phyloP scores from a whole-genome alignment of 2,888 invertebrate species.

The Oxyteleia sp. region DNA sequence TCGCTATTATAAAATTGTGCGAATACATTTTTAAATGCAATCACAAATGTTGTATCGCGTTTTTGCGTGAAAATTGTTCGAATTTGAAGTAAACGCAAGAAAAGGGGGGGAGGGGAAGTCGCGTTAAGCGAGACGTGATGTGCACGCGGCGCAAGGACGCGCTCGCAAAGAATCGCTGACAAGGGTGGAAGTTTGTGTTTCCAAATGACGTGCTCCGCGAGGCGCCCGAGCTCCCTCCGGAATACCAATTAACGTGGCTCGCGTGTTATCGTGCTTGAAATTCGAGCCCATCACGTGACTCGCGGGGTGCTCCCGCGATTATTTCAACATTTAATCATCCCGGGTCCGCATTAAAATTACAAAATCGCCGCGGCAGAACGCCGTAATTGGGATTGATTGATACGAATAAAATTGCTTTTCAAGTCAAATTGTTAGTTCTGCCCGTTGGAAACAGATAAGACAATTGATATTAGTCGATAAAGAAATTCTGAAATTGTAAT shows the following conservation, averaged over 20 bases:
- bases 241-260: conserved; percentile 10
- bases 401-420: conserved; percentile 5
- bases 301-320: background rate
- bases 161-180: conserved; percentile 36
- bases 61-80: no score
- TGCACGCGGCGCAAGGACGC: conserved; percentile 14
- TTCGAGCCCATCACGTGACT: background rate
- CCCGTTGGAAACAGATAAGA: background rate
- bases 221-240: background rate
- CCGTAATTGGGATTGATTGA: conserved; percentile 5
- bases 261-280: conserved; percentile 8
- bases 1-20: no score
- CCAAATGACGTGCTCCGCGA: conserved; percentile 33
- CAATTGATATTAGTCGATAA: background rate
- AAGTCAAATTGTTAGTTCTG: background rate
- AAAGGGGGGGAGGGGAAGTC: no score
- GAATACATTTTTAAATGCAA: no score
- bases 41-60: no score
- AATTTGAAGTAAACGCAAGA: no score
- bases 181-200: conserved; percentile 29
- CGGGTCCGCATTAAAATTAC: background rate
- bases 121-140: conserved; percentile 20
- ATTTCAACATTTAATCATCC: conserved; percentile 1
- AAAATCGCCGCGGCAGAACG: background rate
- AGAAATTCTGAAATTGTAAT: no score